Evolutionary conservation across 2,888 invertebrate genomes (phyloP).

Genomic region (Syrista parreyssii): DNA sequence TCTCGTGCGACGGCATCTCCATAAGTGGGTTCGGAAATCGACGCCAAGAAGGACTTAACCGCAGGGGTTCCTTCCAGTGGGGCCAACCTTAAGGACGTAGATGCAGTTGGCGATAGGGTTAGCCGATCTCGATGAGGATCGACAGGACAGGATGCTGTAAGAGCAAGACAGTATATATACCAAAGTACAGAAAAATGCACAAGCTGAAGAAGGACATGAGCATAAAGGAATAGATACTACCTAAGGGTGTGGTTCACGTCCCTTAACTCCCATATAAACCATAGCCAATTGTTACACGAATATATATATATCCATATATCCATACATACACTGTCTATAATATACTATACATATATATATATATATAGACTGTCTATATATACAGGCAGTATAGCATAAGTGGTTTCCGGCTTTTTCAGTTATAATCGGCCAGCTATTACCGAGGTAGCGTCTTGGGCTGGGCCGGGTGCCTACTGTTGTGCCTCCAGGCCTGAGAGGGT

Average conservation of each 20-base stretch:
- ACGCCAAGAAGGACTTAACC: slow-evolving; percentile 20
- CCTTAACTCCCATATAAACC: slow-evolving; percentile 30
- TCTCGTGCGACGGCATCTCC: slow-evolving; percentile 35
- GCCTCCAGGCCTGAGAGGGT: slow-evolving; percentile 46
- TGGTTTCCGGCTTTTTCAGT: slow-evolving; percentile 65
- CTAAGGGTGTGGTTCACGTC: slow-evolving; percentile 21
- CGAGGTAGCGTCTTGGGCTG: slow-evolving; percentile 57
- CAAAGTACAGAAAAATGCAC: background rate
- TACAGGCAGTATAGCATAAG: slow-evolving; percentile 50
- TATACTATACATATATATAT: too few species aligned
- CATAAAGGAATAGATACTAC: too few species aligned
- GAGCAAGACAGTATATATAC: too few species aligned
- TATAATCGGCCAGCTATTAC: slow-evolving; percentile 61
- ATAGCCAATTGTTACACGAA: too few species aligned
- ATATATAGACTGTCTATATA: slow-evolving; percentile 36
- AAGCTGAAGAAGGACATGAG: background rate
- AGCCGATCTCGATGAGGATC: too few species aligned
- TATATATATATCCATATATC: too few species aligned
- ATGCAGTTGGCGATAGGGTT: too few species aligned
- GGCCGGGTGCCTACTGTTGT: slow-evolving; percentile 61
- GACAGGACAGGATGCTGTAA: too few species aligned
- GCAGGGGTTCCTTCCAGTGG: slow-evolving; percentile 41
- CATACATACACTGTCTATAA: too few species aligned
- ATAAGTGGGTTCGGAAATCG: slow-evolving; percentile 38
- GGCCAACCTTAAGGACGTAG: too few species aligned